Conservation (phyloP, 2,797 vertebrate species). For the Cuculus canorus region DNA sequence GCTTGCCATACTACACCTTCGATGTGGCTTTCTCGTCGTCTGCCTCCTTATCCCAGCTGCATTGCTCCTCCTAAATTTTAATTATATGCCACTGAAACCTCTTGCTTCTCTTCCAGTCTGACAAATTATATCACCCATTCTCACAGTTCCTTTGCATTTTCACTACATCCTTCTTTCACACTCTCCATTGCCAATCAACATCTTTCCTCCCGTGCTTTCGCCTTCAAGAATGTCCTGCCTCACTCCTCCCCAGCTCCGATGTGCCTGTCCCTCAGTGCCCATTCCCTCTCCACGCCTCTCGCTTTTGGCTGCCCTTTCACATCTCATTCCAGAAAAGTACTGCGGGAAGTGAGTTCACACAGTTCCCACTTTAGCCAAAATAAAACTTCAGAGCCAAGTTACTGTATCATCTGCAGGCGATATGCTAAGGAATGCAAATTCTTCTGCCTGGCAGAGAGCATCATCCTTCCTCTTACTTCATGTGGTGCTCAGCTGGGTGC, state of each 20-base stretch:
- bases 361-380: not conserved
- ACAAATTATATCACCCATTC: not conserved
- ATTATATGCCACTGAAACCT: not conserved
- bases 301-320: not conserved
- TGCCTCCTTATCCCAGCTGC: not conserved
- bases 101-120: not conserved
- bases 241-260: not conserved
- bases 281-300: not conserved
- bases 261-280: not conserved
- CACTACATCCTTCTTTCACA: not conserved
- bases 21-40: rapidly evolving
- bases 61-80: rapidly evolving
- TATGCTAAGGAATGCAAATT: slow-evolving; percentile 8
- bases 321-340: not conserved
- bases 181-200: not conserved
- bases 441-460: not conserved
- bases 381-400: not conserved
- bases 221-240: not conserved
- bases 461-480: not conserved
- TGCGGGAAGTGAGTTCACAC: not conserved
- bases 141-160: not conserved
- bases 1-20: not conserved
- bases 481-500: not conserved
- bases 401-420: not conserved
- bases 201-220: not conserved